Percentiles rank a stretch among this genome's conserved stretches.
These are phyloP conservation scores for Nannoperca australis DNA, from an alignment of 2,797 vertebrate genomes.

Conservation along the genomic window DNA sequence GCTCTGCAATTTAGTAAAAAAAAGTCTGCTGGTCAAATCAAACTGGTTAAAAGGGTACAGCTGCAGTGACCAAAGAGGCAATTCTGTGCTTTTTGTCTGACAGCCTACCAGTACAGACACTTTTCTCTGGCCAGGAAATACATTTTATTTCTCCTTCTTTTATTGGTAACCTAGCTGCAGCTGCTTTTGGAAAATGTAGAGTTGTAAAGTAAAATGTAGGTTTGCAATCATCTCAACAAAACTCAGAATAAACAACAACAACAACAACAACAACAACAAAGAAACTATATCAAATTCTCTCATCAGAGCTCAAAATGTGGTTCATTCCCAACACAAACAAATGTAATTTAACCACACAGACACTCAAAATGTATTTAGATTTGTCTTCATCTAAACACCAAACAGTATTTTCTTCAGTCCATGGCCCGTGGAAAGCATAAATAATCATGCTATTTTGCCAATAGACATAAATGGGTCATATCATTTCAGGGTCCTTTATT, in stretches of 20 bases:
- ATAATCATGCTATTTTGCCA: slow-evolving; percentile 42
- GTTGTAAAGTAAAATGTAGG: too few species aligned
- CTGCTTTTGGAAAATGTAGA: slow-evolving; percentile 5
- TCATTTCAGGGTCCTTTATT: slow-evolving; percentile 31
- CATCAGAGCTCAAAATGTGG: background rate
- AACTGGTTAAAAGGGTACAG: slow-evolving; percentile 12
- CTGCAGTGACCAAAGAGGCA: background rate
- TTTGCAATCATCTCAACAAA: slow-evolving; percentile 15
- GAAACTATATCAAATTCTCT: slow-evolving; percentile 16
- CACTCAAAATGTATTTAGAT: slow-evolving; percentile 24
- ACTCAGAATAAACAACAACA: background rate
- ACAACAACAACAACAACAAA: background rate
- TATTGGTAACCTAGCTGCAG: background rate
- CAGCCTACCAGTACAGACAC: background rate
- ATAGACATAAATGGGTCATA: slow-evolving; percentile 41
- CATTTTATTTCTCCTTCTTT: slow-evolving; percentile 11
- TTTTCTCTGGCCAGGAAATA: background rate
- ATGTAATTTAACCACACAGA: slow-evolving; percentile 13
- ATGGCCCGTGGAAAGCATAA: slow-evolving; percentile 4
- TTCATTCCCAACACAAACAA: background rate
- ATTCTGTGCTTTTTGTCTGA: slow-evolving; percentile 3
- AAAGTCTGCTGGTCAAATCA: slow-evolving; percentile 4
- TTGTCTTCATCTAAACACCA: slow-evolving; percentile 24
- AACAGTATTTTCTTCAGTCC: slow-evolving; percentile 36
- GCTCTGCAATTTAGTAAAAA: slow-evolving; percentile 13